Conservation (phyloP, 2,797 vertebrate species). For the Gymnoscopelus braueri region DNA sequence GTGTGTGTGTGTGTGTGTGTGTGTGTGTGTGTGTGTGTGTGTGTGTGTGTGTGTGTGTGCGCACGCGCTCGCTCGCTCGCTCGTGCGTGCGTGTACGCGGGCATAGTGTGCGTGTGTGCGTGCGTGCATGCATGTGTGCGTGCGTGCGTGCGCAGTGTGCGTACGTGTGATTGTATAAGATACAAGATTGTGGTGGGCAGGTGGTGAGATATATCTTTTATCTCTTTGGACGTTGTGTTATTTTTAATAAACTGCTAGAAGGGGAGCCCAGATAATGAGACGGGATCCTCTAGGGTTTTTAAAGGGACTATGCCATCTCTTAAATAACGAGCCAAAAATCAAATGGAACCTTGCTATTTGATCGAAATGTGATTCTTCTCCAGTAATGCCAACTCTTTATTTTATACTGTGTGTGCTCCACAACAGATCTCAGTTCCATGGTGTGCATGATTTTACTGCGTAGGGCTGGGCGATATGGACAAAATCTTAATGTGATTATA, state of each 20-base stretch:
- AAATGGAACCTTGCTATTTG: too few species aligned
- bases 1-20: conserved; percentile 9
- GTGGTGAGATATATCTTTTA: conserved; percentile 38
- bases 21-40: not conserved
- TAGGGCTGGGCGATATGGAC: too few species aligned
- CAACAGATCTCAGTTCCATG: conserved; percentile 4
- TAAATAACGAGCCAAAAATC: not conserved
- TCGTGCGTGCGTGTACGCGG: not conserved
- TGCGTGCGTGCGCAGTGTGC: conserved; percentile 1
- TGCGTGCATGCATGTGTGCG: not conserved
- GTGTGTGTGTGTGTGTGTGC: not conserved
- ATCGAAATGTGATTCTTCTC: not conserved
- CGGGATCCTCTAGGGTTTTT: conserved; percentile 38
- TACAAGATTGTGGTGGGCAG: conserved; percentile 41
- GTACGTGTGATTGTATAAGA: conserved; percentile 19
- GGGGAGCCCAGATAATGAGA: conserved; percentile 20
- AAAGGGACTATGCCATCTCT: conserved; percentile 38
- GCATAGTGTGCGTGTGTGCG: not conserved
- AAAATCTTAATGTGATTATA: too few species aligned
- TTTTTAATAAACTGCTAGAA: conserved; percentile 38
- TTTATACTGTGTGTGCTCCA: conserved; percentile 28
- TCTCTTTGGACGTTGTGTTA: conserved; percentile 45
- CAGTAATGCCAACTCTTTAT: conserved; percentile 13
- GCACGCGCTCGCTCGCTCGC: too few species aligned
- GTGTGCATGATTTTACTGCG: too few species aligned